phyloP scores from a whole-genome alignment of 1,140 invertebrate genomes.

The Goniozus legneri region DNA sequence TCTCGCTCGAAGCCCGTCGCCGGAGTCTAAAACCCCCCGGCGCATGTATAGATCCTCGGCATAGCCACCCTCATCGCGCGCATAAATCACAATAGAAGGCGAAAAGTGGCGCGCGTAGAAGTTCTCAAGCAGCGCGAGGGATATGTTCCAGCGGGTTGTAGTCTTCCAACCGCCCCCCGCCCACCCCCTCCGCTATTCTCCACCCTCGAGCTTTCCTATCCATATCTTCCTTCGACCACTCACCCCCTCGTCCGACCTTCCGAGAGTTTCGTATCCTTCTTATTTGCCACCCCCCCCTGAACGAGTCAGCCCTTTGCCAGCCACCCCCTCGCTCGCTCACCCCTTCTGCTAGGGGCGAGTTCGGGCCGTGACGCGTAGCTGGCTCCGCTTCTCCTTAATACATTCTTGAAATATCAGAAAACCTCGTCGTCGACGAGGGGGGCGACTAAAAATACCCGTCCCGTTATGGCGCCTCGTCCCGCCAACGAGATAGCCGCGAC shows the following conservation, averaged over 20 bases:
- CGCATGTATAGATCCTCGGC: conserved; percentile 24
- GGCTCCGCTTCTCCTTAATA: conserved; percentile 22
- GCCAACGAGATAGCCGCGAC: background rate
- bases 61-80: conserved; percentile 46
- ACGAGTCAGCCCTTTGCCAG: conserved; percentile 25
- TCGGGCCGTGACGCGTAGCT: conserved; percentile 22
- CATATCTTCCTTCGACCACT: conserved; percentile 4
- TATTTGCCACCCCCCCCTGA: background rate
- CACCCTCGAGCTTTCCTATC: background rate
- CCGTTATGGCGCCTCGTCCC: no score
- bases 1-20: conserved; percentile 23
- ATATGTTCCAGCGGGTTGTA: conserved; percentile 44
- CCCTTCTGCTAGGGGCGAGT: no score
- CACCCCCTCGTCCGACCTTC: background rate
- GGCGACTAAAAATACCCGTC: no score
- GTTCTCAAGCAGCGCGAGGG: conserved; percentile 48
- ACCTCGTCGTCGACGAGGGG: no score
- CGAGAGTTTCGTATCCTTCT: background rate
- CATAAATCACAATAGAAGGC: conserved; percentile 54
- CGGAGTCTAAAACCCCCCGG: conserved; percentile 35
- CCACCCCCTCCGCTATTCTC: background rate
- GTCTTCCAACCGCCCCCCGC: conserved; percentile 9
- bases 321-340: no score
- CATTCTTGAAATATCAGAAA: no score
- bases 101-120: conserved; percentile 50